phyloP scores from a whole-genome alignment of 2,797 vertebrate species.

The Tenualosa thibaudeaui region DNA sequence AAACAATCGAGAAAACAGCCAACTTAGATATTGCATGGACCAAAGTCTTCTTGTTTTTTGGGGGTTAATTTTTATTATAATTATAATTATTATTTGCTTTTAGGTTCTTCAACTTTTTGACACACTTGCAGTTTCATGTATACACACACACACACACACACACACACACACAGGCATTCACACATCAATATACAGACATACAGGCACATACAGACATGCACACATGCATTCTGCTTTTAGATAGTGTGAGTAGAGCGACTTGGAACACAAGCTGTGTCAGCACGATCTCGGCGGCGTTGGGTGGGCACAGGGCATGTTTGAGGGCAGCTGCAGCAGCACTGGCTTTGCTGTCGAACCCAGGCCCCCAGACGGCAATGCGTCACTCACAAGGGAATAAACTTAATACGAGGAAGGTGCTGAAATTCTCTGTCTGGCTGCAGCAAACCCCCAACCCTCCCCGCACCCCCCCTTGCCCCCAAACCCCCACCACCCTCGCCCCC shows the following conservation, averaged over 20 bases:
- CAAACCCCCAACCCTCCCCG: no score
- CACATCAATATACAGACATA: not conserved
- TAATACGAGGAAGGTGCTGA: not conserved
- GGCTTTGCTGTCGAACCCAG: not conserved
- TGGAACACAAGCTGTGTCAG: conserved; percentile 16
- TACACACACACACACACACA: conserved; percentile 1
- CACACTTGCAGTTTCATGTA: conserved; percentile 32
- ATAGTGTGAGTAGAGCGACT: conserved; percentile 4
- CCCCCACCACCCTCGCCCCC: not conserved
- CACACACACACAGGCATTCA: not conserved
- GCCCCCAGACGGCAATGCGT: not conserved
- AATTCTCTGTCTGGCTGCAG: no score
- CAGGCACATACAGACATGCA: not conserved
- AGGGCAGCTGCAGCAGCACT: not conserved
- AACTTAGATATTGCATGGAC: conserved; percentile 84
- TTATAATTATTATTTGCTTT: conserved; percentile 34
- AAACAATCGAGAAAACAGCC: conserved; percentile 52
- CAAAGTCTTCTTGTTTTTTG: conserved; percentile 77
- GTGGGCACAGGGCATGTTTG: not conserved
- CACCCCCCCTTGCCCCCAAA: no score
- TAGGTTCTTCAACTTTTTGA: conserved; percentile 26
- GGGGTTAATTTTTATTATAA: not conserved
- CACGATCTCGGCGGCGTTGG: not conserved
- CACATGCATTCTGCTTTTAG: conserved; percentile 19
- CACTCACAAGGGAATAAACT: not conserved